Evolutionary conservation across 1,140 invertebrate species (phyloP).

Genomic region (Asobara japonica): DNA sequence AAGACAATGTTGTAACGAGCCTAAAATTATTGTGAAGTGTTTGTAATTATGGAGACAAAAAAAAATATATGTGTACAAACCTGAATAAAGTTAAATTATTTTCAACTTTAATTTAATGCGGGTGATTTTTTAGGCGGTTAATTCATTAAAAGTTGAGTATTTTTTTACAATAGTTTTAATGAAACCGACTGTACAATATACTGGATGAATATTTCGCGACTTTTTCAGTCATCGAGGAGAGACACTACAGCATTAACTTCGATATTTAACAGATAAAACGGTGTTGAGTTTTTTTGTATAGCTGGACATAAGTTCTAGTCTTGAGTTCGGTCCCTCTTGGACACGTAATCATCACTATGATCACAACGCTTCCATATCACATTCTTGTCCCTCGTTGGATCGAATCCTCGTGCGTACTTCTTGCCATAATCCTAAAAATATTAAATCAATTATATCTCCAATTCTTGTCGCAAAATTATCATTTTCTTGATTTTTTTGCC

Average conservation of each 20-base stretch:
- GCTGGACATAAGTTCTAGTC: neutral
- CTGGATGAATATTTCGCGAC: constrained; percentile 37
- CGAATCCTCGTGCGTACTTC: constrained; percentile 68
- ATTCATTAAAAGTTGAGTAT: constrained; percentile 2
- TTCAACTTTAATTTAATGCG: neutral
- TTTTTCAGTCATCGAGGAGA: constrained; percentile 30
- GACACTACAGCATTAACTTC: constrained; percentile 40
- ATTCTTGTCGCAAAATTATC: too few species aligned
- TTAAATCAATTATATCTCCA: too few species aligned
- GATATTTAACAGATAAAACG: constrained; percentile 63
- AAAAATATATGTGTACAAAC: constrained; percentile 18
- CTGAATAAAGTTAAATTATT: constrained; percentile 27
- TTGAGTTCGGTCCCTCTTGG: neutral
- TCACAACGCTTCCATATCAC: constrained; percentile 15
- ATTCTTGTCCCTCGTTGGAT: constrained; percentile 66
- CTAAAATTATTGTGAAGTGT: constrained; percentile 4
- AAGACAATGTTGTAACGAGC: neutral
- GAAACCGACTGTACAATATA: constrained; percentile 30
- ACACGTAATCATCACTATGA: neutral
- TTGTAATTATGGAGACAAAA: neutral
- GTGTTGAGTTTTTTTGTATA: constrained; percentile 23
- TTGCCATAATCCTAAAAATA: constrained; percentile 67
- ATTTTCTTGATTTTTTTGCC: too few species aligned
- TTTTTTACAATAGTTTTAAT: constrained; percentile 26
- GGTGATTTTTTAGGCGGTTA: constrained; percentile 6